Conservation (phyloP, 2,797 vertebrate genomes). For the Tamandua tetradactyla region DNA sequence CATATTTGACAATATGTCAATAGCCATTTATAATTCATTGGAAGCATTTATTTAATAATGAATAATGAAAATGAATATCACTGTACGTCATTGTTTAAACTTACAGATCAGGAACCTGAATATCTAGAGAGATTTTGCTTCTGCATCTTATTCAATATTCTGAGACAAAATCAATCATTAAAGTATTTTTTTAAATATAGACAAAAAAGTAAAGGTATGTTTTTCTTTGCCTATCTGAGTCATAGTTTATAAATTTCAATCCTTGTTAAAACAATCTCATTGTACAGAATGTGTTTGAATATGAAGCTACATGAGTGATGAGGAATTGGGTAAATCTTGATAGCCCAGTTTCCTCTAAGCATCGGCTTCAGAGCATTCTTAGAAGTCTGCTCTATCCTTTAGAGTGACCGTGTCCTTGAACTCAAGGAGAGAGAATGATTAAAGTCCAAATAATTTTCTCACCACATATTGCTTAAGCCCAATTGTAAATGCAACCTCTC, state of each 20-base stretch:
- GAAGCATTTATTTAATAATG: slow-evolving; percentile 64
- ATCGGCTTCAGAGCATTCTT: not conserved
- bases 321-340: not conserved
- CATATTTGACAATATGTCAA: slow-evolving; percentile 42
- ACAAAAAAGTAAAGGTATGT: not conserved
- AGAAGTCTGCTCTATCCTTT: not conserved
- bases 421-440: not conserved
- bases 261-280: not conserved
- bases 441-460: not conserved
- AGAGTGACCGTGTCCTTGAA: not conserved
- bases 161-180: too few species aligned
- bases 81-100: slow-evolving; percentile 60
- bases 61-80: slow-evolving; percentile 60
- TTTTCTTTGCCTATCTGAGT: not conserved
- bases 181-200: too few species aligned
- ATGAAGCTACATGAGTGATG: not conserved
- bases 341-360: not conserved
- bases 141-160: too few species aligned
- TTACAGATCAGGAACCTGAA: slow-evolving; percentile 24
- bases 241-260: not conserved
- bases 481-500: not conserved
- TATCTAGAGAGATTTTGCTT: too few species aligned
- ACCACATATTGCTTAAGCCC: not conserved
- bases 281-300: not conserved
- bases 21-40: slow-evolving; percentile 24